Percentiles rank a stretch among this genome's conserved stretches.
Evolutionary conservation across 2,888 invertebrate genomes (phyloP).

Genomic region (Zygogramma bicolorata): DNA sequence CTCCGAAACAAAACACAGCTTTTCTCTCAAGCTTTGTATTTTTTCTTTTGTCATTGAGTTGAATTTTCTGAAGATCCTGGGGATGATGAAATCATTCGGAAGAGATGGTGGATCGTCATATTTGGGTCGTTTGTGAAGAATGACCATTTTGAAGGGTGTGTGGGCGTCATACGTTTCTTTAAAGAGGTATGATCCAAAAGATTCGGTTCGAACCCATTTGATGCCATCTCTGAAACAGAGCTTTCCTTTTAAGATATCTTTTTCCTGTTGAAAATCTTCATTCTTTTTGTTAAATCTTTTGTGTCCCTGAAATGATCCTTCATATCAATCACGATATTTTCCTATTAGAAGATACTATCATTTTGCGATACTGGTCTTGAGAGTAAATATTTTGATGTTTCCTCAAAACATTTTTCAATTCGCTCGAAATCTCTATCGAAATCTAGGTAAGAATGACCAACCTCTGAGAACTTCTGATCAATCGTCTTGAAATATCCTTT

Average conservation of each 20-base stretch:
- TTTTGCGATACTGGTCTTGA: constrained; percentile 48
- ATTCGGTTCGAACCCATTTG: constrained; percentile 13
- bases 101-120: neutral
- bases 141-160: constrained; percentile 2
- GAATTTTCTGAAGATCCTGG: neutral
- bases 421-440: constrained; percentile 51
- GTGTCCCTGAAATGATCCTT: constrained; percentile 38
- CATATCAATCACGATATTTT: constrained; percentile 48
- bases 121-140: neutral
- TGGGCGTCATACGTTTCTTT: constrained; percentile 5
- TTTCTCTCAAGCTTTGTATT: neutral
- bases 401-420: constrained; percentile 53
- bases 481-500: constrained; percentile 53
- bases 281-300: neutral
- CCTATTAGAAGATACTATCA: constrained; percentile 42
- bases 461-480: constrained; percentile 58
- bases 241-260: neutral
- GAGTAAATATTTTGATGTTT: constrained; percentile 45
- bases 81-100: neutral
- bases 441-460: constrained; percentile 50
- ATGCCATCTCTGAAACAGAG: constrained; percentile 8
- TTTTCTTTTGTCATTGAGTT: neutral
- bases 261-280: constrained; percentile 10
- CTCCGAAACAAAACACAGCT: neutral
- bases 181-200: constrained; percentile 10